phyloP scores from a whole-genome alignment of 2,888 invertebrate species.

The Mellilla xanthometata region DNA sequence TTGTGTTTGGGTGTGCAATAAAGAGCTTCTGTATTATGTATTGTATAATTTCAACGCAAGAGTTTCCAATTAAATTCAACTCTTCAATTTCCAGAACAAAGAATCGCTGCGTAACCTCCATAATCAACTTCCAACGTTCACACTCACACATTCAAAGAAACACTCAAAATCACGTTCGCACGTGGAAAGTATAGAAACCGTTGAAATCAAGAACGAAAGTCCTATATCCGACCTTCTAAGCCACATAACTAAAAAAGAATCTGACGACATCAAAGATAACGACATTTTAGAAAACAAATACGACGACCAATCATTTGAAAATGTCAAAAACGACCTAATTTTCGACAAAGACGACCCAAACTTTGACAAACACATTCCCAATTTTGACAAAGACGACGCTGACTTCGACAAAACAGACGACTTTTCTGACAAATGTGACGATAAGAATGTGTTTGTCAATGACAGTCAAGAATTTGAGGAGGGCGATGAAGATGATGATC shows the following conservation, averaged over 20 bases:
- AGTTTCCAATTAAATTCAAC: too few relatives aligned
- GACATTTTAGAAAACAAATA: neutral
- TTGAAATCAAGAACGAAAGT: conserved; percentile 13
- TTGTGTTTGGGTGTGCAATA: too few relatives aligned
- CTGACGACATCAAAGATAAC: neutral
- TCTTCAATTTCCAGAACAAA: conserved; percentile 13
- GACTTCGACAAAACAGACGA: neutral
- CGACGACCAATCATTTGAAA: neutral
- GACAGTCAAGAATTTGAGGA: neutral
- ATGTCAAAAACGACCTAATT: too few relatives aligned
- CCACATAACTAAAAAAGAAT: conserved; percentile 2
- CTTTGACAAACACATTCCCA: too few relatives aligned
- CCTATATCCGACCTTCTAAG: neutral
- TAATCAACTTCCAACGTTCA: conserved; percentile 7
- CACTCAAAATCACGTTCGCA: neutral
- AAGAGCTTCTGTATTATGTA: too few relatives aligned
- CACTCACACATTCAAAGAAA: conserved; percentile 5
- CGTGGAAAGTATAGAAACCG: neutral
- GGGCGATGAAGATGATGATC: neutral
- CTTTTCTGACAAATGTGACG: too few relatives aligned
- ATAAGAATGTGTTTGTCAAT: neutral
- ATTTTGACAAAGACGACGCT: neutral
- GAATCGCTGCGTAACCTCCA: conserved; percentile 7
- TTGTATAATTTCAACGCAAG: too few relatives aligned
- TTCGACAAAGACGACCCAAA: too few relatives aligned